Conservation (phyloP, 2,888 invertebrate genomes). For the Resseliella maxima region DNA sequence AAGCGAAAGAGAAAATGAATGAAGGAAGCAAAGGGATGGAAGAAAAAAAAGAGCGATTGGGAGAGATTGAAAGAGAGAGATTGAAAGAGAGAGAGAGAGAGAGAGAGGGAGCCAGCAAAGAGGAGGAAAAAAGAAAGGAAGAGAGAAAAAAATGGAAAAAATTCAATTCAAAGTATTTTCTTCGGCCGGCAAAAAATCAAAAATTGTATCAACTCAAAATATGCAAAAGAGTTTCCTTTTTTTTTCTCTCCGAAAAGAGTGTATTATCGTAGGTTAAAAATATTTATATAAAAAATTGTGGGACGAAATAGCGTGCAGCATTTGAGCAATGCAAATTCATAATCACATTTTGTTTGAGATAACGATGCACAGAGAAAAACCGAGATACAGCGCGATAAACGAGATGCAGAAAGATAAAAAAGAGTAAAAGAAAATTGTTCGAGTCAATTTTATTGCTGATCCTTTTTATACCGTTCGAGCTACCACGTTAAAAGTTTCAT, state of each 20-base stretch:
- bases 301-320: background rate
- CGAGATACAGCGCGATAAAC: no score
- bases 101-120: no score
- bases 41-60: no score
- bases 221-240: background rate
- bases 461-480: background rate
- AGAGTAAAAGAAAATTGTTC: background rate
- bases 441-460: conserved; percentile 24
- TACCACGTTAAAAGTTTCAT: background rate
- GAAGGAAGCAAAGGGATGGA: no score
- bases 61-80: no score
- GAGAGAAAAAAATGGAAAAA: no score
- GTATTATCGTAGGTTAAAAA: background rate
- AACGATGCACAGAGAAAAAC: background rate
- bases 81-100: no score
- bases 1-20: no score
- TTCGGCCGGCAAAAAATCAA: no score
- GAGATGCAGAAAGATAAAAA: no score
- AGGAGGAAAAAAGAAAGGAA: no score
- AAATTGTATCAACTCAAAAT: background rate
- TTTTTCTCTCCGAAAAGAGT: background rate
- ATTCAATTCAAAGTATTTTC: no score
- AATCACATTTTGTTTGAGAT: background rate
- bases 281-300: background rate
- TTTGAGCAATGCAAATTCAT: background rate